Percentiles rank a stretch among this genome's conserved stretches.
These are phyloP conservation scores for Oasisia sp. DNA, from an alignment of 2,888 invertebrate genomes.

Conservation along the genomic window DNA sequence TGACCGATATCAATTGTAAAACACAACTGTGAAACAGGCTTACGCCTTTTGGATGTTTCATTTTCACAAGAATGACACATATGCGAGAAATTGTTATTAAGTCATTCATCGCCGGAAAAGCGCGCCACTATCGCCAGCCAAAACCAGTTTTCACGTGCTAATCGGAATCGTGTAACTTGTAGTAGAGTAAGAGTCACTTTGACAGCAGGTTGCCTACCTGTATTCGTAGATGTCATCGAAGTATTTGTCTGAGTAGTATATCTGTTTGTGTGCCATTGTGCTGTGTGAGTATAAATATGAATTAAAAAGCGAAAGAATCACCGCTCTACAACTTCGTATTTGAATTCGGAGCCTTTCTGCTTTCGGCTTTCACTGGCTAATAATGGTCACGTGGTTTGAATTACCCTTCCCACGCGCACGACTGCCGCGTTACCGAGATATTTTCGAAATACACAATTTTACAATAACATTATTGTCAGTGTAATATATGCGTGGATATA, in stretches of 20 bases:
- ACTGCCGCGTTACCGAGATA: background rate
- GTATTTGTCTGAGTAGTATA: constrained; percentile 39
- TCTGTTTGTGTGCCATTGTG: constrained; percentile 35
- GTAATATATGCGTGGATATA: background rate
- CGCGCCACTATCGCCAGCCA: background rate
- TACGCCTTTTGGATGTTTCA: background rate
- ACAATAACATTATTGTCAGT: background rate
- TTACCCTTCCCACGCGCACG: background rate
- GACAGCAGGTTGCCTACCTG: constrained; percentile 27
- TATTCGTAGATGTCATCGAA: constrained; percentile 36
- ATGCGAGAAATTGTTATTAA: background rate
- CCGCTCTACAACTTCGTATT: background rate
- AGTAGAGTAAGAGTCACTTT: background rate
- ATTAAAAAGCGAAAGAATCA: background rate
- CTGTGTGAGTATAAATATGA: background rate
- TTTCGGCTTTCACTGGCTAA: background rate
- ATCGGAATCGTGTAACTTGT: background rate
- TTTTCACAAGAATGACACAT: background rate
- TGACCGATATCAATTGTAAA: background rate
- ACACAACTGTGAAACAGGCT: background rate
- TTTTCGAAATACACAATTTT: background rate
- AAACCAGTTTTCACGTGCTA: constrained; percentile 9
- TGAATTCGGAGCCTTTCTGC: background rate
- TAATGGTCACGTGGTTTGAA: background rate
- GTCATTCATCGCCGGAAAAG: background rate